Evolutionary conservation across 2,797 vertebrate species (phyloP), one percentile per base, ranked within the genome.

Genomic region (Phrynocephalus vlangalii): DNA sequence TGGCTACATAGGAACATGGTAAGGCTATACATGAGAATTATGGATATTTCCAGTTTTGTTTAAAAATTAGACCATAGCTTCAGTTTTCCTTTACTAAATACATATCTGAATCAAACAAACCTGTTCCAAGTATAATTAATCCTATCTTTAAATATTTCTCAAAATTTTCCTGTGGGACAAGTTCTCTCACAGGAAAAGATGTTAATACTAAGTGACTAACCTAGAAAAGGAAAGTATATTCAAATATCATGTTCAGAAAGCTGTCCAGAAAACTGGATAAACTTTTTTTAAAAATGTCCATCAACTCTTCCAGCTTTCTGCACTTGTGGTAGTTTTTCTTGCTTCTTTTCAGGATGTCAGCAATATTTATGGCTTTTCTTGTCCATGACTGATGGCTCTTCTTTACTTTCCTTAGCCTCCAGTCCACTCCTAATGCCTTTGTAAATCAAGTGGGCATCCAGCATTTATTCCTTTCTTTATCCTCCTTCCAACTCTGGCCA

Each of bases 291-390:
- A 91, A 92, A 93, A 92, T 90, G 73, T 63, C 79, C 56, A 52
- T 33, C 22, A 80, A 22, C 91, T 20, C 86, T 94, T 92, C 89
- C 77, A 94, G 82, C 79, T 88, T 82, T 82, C 90, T 92, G 87
- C 87, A 93, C 94, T 94, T 95, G 92, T 94, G 67, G 91, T 5
- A 0, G 86, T 91, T 95, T 94, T 92, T 90, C 93, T 91, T 89
- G 89, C 89, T 93, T 94, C 92, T 92, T 91, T 82, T 93, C 93
- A 94, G 91, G 91, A 86, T 89, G 91, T 87, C 84, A 75, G 68
- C 84, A 50, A 87, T 90, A 92, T 95, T 95, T 95, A 92, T 90
- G 86, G 86, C 91, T 72, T 73, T 3, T 0, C 89, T 81, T 1
- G 71, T 83, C 77, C 84, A 70, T 44, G 68, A 90, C 1, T 90